These are phyloP conservation scores for Macrochelys suwanniensis DNA, from an alignment of 2,797 vertebrate genomes.

Conservation along the genomic window DNA sequence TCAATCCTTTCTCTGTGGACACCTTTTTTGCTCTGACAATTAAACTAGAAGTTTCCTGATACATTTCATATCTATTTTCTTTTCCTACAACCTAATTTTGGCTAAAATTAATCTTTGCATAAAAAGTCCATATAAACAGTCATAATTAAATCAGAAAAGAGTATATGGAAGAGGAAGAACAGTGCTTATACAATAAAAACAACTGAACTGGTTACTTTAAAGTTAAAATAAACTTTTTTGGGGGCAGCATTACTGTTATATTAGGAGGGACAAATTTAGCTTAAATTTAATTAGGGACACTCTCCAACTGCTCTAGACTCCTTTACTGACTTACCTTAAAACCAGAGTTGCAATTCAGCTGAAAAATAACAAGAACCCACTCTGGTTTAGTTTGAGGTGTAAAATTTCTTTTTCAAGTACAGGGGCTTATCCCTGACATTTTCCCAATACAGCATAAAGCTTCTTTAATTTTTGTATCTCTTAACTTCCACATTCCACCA, in stretches of 20 bases:
- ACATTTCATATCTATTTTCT: background rate
- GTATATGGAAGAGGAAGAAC: background rate
- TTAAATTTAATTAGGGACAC: constrained; percentile 44
- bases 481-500: constrained; percentile 43
- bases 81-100: constrained; percentile 3
- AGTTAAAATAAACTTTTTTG: constrained; percentile 53
- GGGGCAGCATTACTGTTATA: constrained; percentile 54
- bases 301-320: constrained; percentile 27
- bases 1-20: constrained; percentile 13
- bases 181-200: constrained; percentile 18
- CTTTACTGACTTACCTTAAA: constrained; percentile 27
- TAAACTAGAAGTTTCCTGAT: background rate
- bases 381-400: constrained; percentile 63
- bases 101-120: constrained; percentile 24
- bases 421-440: constrained; percentile 19
- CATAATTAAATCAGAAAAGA: constrained; percentile 63
- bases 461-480: constrained; percentile 54
- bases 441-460: background rate
- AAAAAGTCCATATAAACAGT: constrained; percentile 20
- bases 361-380: constrained; percentile 5
- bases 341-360: constrained; percentile 26
- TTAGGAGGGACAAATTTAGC: constrained; percentile 51
- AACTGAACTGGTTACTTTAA: constrained; percentile 30
- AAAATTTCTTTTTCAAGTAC: constrained; percentile 59
- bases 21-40: background rate